Base-by-base conservation (phyloP, 2,797 vertebrate species). In the Mus spretus region DNA sequence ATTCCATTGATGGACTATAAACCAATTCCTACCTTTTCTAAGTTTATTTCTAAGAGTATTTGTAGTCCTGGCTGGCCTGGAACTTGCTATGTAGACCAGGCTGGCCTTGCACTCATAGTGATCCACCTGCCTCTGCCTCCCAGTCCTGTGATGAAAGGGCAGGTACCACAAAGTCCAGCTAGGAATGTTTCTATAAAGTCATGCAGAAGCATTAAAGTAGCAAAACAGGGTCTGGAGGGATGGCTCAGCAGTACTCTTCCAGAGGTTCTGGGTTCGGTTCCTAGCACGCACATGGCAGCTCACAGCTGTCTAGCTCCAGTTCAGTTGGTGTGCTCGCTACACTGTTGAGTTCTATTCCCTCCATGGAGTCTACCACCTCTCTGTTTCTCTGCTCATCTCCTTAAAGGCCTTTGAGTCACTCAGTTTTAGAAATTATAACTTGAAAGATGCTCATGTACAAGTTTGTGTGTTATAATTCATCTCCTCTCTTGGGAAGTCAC, bases 351-450 rank as follows among this genome's bases (percentile, higher is more conserved):
- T 9, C 50, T 20, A 7, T 8, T 31, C 57, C 24, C 13, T 4
- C 9, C 10, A 9, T 22, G 20, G 10, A 44, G n/a, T n/a, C 75
- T 28, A 57, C 24, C 14, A 12, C n/a, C 1, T 6, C 47, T 50
- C 74, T 74, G 50, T 11, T 74, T 88, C n/a, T 72, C 70, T 72
- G 85, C 6, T 40, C 34, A 37, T 40, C 67, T 74, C n/a, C n/a
- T 59, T 75, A 75, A 88, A 26, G 85, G 20, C 53, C 67, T 40
- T 20, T 7, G 22, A 37, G 22, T 40, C 40, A 22, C 37, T 74
- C 70, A 75, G 85, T 55, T 88, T 88, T 37, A 28, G n/a, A 75
- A 88, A 88, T 75, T 88, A 57, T 44, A 88, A 57, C n/a, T 59
- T 74, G 67, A 59, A 57, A 75, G 15, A 44, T 74, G 57, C 55